Percentiles rank a stretch among this genome's conserved stretches.
Conservation (phyloP, 1,140 invertebrate species). For the Ectropis grisescens region DNA sequence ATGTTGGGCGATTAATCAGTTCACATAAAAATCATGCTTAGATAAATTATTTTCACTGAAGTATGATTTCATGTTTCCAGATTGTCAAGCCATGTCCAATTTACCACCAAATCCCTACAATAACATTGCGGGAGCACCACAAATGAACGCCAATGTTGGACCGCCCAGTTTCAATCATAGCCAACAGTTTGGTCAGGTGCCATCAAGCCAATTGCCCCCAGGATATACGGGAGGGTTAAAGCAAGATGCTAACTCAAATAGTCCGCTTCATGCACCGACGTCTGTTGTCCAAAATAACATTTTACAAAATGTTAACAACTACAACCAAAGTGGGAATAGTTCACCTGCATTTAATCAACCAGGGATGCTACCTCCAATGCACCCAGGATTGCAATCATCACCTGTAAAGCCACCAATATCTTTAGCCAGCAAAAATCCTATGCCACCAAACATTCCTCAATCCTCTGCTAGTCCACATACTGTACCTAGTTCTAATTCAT, state of each 20-base stretch:
- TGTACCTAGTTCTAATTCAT: conserved; percentile 17
- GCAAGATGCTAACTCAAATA: conserved; percentile 53
- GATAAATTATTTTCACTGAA: too few relatives aligned
- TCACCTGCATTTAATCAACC: conserved; percentile 58
- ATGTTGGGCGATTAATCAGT: too few relatives aligned
- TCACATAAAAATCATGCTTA: too few relatives aligned
- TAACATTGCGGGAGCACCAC: conserved; percentile 27
- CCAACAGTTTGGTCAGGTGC: conserved; percentile 33
- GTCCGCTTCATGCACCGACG: conserved; percentile 22
- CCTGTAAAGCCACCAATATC: conserved; percentile 30
- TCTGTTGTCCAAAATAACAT: conserved; percentile 22
- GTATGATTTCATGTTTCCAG: conserved; percentile 27
- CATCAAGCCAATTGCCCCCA: conserved; percentile 30
- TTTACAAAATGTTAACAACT: conserved; percentile 32
- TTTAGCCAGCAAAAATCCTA: conserved; percentile 16
- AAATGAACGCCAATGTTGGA: conserved; percentile 28
- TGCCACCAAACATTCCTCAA: conserved; percentile 29
- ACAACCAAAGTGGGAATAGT: conserved; percentile 48
- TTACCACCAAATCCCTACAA: conserved; percentile 51
- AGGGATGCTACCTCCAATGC: conserved; percentile 28
- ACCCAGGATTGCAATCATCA: conserved; percentile 32
- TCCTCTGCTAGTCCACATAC: conserved; percentile 24
- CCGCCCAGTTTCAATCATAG: conserved; percentile 20
- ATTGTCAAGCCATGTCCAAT: conserved; percentile 59
- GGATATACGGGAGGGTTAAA: conserved; percentile 30